These are phyloP conservation scores for Apotomis turbidana DNA, from an alignment of 2,888 invertebrate genomes.

Conservation along the genomic window DNA sequence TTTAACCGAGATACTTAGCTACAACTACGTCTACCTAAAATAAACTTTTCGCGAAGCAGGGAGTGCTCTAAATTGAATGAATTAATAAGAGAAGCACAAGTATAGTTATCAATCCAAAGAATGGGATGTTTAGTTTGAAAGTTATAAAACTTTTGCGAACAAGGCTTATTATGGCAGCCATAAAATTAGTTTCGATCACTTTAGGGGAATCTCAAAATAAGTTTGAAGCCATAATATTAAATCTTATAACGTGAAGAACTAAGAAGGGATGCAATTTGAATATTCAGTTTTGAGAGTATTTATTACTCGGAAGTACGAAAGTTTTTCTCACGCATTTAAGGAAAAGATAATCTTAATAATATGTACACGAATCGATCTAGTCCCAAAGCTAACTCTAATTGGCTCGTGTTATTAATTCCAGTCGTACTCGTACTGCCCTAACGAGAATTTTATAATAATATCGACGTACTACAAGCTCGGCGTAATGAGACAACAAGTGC, in stretches of 20 bases:
- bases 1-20: background rate
- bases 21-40: background rate
- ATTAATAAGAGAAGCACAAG: background rate
- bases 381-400: no score
- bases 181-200: slow-evolving; percentile 21
- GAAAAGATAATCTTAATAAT: no score
- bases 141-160: slow-evolving; percentile 6
- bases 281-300: no score
- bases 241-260: background rate
- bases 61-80: background rate
- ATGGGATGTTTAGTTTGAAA: background rate
- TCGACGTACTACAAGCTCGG: no score
- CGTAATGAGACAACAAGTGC: no score
- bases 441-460: no score
- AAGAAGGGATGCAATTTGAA: no score
- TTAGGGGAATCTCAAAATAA: slow-evolving; percentile 8
- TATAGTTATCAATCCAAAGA: background rate
- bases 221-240: background rate
- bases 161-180: slow-evolving; percentile 6
- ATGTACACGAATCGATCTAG: no score
- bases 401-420: no score
- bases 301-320: no score
- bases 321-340: no score
- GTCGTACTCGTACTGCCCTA: no score
- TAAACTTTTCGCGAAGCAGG: background rate